Evolutionary conservation across 1,140 invertebrate species (phyloP).

Genomic region (Drosophila sulfurigaster): DNA sequence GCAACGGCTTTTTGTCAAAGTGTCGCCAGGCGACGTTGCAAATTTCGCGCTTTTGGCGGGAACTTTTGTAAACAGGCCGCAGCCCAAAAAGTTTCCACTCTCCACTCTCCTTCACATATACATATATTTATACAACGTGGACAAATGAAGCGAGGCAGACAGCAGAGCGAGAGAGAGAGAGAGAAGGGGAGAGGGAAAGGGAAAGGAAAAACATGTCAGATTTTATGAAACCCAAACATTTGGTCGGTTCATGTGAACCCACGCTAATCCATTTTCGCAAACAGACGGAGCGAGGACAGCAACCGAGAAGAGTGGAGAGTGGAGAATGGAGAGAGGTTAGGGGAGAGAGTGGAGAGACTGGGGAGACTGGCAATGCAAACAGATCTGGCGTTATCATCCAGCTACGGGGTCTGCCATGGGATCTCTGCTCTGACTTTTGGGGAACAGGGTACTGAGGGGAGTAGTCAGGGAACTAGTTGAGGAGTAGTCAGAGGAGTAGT

Average conservation of each 20-base stretch:
- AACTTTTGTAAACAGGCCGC: slow-evolving; percentile 66
- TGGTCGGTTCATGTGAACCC: slow-evolving; percentile 78
- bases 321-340: background rate
- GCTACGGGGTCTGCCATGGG: background rate
- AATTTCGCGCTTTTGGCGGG: slow-evolving; percentile 71
- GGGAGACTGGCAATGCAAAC: slow-evolving; percentile 58
- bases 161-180: too few species aligned
- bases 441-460: too few species aligned
- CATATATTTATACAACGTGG: slow-evolving; percentile 68
- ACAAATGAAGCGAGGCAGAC: slow-evolving; percentile 29
- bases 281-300: slow-evolving; percentile 19
- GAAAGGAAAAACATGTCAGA: slow-evolving; percentile 56
- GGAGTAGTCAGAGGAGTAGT: too few species aligned
- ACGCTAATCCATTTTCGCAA: slow-evolving; percentile 82
- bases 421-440: slow-evolving; percentile 3
- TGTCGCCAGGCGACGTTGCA: slow-evolving; percentile 69
- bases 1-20: slow-evolving; percentile 70
- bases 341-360: too few species aligned
- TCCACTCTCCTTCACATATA: background rate
- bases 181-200: background rate
- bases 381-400: slow-evolving; percentile 70
- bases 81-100: background rate
- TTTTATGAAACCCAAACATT: slow-evolving; percentile 81
- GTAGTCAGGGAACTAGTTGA: too few species aligned
- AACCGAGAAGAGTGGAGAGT: slow-evolving; percentile 15